Evolutionary conservation across 2,888 invertebrate genomes (phyloP).

Genomic region (Tachina lurida): DNA sequence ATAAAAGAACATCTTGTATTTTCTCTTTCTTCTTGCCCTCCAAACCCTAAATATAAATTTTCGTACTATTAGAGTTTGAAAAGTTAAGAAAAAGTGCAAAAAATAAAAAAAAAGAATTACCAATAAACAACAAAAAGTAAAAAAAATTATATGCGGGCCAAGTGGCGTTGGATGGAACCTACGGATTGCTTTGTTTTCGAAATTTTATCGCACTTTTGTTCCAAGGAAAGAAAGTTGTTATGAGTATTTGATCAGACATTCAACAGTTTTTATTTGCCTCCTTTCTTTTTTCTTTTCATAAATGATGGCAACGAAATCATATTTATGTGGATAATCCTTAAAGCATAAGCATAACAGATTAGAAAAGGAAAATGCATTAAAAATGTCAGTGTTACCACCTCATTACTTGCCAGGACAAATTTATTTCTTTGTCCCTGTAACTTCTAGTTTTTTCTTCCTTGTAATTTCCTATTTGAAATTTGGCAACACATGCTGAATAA

Average conservation of each 20-base stretch:
- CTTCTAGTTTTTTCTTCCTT: too few relatives aligned
- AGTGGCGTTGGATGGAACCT: conserved; percentile 24
- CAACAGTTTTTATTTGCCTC: background rate
- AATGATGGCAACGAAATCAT: background rate
- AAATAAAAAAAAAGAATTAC: background rate
- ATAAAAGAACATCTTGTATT: conserved; percentile 1
- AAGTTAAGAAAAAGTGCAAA: conserved; percentile 23
- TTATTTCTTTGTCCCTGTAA: too few relatives aligned
- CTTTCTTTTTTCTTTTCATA: background rate
- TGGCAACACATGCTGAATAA: too few relatives aligned
- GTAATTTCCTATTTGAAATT: too few relatives aligned
- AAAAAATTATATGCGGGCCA: conserved; percentile 54
- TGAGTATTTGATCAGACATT: conserved; percentile 32
- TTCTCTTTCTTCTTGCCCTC: conserved; percentile 28
- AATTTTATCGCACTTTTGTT: conserved; percentile 4
- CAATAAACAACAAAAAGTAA: conserved; percentile 1
- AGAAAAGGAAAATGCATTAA: too few relatives aligned
- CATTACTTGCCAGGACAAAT: too few relatives aligned
- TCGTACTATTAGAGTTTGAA: conserved; percentile 42
- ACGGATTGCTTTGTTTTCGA: conserved; percentile 17
- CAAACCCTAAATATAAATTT: conserved; percentile 41
- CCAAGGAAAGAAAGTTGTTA: background rate
- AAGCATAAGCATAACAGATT: too few relatives aligned
- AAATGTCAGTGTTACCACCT: too few relatives aligned
- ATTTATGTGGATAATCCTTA: background rate